Evolutionary conservation across 53 echinoderm and acorn worm species (phyloP).

Genomic region (Holothuria leucospilota): DNA sequence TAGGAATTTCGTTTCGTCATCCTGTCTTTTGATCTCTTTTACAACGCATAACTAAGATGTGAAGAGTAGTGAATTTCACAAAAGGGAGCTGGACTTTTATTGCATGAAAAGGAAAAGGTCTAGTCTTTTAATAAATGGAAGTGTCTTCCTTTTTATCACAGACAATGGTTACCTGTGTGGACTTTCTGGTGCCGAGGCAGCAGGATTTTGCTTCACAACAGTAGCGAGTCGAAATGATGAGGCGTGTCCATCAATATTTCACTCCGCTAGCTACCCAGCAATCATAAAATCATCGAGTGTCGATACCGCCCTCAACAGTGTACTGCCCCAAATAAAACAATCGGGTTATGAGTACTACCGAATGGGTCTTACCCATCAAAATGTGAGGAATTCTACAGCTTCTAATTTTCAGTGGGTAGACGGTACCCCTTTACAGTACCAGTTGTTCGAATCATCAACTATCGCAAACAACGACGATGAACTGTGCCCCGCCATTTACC

Average conservation of each 20-base stretch:
- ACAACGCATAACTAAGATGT: no score
- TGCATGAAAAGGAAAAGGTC: no score
- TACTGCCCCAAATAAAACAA: not conserved
- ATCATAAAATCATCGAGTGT: not conserved
- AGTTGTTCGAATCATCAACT: not conserved
- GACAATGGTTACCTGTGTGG: conserved; percentile 17
- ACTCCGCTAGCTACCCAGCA: not conserved
- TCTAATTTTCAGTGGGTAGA: not conserved
- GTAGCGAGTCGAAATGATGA: not conserved
- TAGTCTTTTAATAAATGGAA: no score
- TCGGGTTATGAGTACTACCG: not conserved
- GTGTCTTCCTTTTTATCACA: not conserved
- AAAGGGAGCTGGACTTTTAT: no score
- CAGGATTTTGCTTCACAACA: conserved; percentile 4
- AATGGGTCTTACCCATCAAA: not conserved
- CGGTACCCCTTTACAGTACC: conserved; percentile 13
- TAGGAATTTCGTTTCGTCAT: no score
- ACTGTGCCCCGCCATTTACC: not conserved
- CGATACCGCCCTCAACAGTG: not conserved
- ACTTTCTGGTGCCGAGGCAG: not conserved
- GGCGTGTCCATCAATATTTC: not conserved
- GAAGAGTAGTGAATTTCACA: no score
- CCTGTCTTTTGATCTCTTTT: no score
- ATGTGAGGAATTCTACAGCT: no score
- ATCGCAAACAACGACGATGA: not conserved